These are phyloP conservation scores for Octodon degus DNA, from an alignment of 2,113 vertebrate genomes.

Conservation along the genomic window DNA sequence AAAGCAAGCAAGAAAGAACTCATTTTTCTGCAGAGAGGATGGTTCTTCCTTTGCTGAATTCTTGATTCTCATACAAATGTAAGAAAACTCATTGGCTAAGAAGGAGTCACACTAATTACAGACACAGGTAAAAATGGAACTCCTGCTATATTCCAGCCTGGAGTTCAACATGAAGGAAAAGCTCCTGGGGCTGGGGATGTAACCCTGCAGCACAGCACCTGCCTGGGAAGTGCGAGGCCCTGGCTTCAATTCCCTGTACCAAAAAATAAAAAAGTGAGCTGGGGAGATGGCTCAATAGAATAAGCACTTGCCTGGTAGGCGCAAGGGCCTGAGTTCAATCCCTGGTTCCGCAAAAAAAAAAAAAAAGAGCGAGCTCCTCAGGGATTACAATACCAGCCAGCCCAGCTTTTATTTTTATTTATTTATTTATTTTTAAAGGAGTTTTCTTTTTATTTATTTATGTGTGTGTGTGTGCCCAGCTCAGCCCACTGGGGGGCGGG, in stretches of 20 bases:
- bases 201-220: not conserved
- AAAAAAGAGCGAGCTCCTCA: not conserved
- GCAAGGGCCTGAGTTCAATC: too few species aligned
- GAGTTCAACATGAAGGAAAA: accelerated
- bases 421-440: too few species aligned
- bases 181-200: not conserved
- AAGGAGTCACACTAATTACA: accelerated
- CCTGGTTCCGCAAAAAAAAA: not conserved
- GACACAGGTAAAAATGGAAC: not conserved
- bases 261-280: not conserved
- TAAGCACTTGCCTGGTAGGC: too few species aligned
- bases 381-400: accelerated
- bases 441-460: too few species aligned
- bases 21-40: not conserved
- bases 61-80: not conserved
- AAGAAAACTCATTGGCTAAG: not conserved
- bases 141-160: accelerated
- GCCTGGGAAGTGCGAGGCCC: not conserved
- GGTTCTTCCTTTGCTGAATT: not conserved
- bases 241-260: not conserved
- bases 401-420: accelerated
- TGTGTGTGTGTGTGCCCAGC: too few species aligned
- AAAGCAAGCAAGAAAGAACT: not conserved
- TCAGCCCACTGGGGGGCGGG: too few species aligned
- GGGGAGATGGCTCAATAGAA: too few species aligned